These are phyloP conservation scores for Cheilinus undulatus DNA, from an alignment of 2,113 vertebrate species.

Conservation along the genomic window DNA sequence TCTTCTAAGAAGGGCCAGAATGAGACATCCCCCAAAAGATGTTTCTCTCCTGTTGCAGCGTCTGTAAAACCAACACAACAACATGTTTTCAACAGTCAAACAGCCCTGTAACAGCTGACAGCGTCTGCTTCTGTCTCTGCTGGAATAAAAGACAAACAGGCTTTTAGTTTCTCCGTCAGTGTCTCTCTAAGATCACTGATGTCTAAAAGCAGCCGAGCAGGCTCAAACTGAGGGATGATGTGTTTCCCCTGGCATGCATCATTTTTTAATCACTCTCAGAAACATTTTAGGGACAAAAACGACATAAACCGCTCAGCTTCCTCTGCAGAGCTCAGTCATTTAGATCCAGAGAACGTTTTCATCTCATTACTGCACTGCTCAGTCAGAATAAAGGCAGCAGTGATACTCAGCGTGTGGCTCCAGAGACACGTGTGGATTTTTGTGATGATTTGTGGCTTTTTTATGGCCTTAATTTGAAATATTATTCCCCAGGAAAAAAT, in stretches of 20 bases:
- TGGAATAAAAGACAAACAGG: conserved; percentile 5
- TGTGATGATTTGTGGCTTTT: no score
- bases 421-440: no score
- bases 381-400: no score
- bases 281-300: conserved; percentile 6
- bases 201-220: conserved; percentile 14
- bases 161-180: conserved; percentile 5
- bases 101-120: conserved; percentile 6
- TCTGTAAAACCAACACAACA: no score
- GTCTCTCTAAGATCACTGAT: not conserved
- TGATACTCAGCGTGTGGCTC: no score
- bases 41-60: no score
- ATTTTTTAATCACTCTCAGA: conserved; percentile 13
- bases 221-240: conserved; percentile 13
- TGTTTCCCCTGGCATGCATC: conserved; percentile 21
- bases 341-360: not conserved
- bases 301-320: not conserved
- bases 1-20: no score
- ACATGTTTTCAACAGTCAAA: no score
- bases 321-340: not conserved
- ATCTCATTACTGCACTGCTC: no score
- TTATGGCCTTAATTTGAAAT: no score
- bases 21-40: no score
- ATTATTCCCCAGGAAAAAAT: no score
- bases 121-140: not conserved